Evolutionary conservation across 2,113 vertebrate species (phyloP).

Genomic region (Chroicocephalus ridibundus): DNA sequence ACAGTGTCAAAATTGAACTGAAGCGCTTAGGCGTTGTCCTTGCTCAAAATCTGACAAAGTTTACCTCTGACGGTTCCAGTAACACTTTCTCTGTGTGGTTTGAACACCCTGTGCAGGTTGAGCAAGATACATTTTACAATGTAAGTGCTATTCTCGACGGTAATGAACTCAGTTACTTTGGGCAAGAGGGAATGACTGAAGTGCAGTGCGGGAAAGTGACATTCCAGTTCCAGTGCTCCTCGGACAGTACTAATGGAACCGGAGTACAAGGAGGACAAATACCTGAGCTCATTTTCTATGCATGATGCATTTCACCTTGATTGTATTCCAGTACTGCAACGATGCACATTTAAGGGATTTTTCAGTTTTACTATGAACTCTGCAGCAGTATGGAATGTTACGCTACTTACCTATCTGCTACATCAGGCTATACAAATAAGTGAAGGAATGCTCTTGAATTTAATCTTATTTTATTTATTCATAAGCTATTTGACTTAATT

Average conservation of each 20-base stretch:
- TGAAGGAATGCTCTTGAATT: conserved; percentile 79
- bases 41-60: conserved; percentile 88
- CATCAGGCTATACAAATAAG: conserved; percentile 70
- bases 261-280: conserved; percentile 99
- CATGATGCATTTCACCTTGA: conserved; percentile 76
- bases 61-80: conserved; percentile 92
- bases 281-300: conserved; percentile 97
- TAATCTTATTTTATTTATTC: conserved; percentile 87
- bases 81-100: conserved; percentile 93
- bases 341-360: conserved; percentile 73
- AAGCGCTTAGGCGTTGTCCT: conserved; percentile 88
- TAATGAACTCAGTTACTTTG: conserved; percentile 95
- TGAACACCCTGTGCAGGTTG: conserved; percentile 94
- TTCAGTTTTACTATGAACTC: conserved; percentile 54
- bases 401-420: conserved; percentile 62
- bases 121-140: conserved; percentile 94
- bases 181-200: conserved; percentile 98
- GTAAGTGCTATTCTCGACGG: conserved; percentile 93
- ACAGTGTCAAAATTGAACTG: conserved; percentile 91
- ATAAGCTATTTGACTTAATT: conserved; percentile 83
- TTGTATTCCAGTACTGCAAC: conserved; percentile 68
- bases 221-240: conserved; percentile 98
- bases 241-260: conserved; percentile 97
- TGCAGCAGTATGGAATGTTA: conserved; percentile 66
- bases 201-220: conserved; percentile 95